Conservation (phyloP, 1,140 invertebrate genomes). For the Laupala kohalensis region DNA sequence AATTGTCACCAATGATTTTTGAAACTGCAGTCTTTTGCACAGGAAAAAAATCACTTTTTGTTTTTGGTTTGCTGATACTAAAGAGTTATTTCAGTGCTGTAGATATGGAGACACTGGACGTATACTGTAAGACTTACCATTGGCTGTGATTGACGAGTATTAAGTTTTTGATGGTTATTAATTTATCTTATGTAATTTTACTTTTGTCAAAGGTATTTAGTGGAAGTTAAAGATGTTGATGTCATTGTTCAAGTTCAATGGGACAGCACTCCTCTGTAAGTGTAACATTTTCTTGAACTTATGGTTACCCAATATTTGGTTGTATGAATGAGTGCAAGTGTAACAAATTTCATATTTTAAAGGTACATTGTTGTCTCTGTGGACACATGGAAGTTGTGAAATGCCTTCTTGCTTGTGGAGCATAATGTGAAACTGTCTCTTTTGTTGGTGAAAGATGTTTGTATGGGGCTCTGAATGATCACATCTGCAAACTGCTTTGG, state of each 20-base stretch:
- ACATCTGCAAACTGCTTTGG: conserved; percentile 34
- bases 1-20: too few species aligned
- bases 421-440: conserved; percentile 41
- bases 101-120: neutral
- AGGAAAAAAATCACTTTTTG: neutral
- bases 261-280: conserved; percentile 41
- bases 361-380: conserved; percentile 43
- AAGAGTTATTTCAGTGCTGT: neutral
- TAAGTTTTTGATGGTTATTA: neutral
- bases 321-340: neutral
- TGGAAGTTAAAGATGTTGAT: conserved; percentile 38
- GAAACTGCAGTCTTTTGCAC: too few species aligned
- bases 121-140: neutral
- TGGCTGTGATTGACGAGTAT: neutral
- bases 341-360: conserved; percentile 16
- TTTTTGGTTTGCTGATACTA: neutral
- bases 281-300: conserved; percentile 2
- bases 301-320: neutral
- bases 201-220: conserved; percentile 26
- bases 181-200: neutral
- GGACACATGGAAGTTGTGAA: conserved; percentile 37
- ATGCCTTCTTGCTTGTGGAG: conserved; percentile 38
- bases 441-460: conserved; percentile 45
- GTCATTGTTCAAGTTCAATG: conserved; percentile 38
- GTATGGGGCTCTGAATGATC: conserved; percentile 39